phyloP scores from a whole-genome alignment of 1,140 invertebrate species.

The Hycleus phaleratus region DNA sequence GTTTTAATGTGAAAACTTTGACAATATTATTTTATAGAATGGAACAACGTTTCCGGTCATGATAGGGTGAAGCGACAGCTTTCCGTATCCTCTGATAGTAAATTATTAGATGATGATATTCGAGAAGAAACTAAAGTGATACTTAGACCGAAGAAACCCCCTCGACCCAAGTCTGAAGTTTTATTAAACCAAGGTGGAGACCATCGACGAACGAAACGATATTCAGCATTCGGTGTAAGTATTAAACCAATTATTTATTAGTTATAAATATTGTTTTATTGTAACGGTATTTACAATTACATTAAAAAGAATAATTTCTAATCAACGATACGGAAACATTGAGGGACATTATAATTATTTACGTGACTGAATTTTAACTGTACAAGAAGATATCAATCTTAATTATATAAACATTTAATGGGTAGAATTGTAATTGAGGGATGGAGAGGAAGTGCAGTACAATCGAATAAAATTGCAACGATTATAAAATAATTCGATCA shows the following conservation, averaged over 20 bases:
- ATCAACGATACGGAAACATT: too few relatives aligned
- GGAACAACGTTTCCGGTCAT: conserved; percentile 67
- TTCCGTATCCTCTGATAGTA: conserved; percentile 84
- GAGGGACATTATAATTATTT: too few relatives aligned
- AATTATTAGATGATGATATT: conserved; percentile 76
- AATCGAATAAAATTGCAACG: too few relatives aligned
- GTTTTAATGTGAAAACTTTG: too few relatives aligned
- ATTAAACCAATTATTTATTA: conserved; percentile 1
- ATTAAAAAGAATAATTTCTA: too few relatives aligned
- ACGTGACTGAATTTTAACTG: too few relatives aligned
- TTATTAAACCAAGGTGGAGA: conserved; percentile 63
- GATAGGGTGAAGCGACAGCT: conserved; percentile 78
- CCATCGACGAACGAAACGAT: conserved; percentile 71
- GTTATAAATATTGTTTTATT: background rate
- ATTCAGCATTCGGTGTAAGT: conserved; percentile 86
- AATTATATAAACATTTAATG: too few relatives aligned
- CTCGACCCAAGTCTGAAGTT: conserved; percentile 81
- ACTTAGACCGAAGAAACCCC: conserved; percentile 77
- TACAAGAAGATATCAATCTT: too few relatives aligned
- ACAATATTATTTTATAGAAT: conserved; percentile 50
- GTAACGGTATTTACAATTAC: too few relatives aligned
- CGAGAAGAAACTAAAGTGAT: conserved; percentile 78
- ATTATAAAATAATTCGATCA: too few relatives aligned
- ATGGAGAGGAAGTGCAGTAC: too few relatives aligned
- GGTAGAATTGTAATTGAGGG: too few relatives aligned